phyloP scores from a whole-genome alignment of 2,797 vertebrate species.

The Lepilemur ruficaudatus region DNA sequence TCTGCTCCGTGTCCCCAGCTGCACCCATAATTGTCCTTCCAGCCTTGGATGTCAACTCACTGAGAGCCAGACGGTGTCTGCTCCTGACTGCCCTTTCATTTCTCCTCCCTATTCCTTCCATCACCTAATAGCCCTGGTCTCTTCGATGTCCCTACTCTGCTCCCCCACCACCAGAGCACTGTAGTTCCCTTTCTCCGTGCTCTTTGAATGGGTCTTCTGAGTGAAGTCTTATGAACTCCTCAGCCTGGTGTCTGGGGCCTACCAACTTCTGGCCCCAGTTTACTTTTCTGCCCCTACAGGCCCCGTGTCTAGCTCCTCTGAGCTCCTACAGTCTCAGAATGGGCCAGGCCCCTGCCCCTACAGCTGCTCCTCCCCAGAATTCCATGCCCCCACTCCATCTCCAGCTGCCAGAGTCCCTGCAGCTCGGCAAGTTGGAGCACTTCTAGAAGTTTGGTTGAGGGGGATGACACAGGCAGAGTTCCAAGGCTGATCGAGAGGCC shows the following conservation, averaged over 20 bases:
- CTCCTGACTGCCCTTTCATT: not conserved
- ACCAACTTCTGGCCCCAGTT: not conserved
- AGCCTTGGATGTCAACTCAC: not conserved
- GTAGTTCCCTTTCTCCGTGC: not conserved
- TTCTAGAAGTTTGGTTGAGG: not conserved
- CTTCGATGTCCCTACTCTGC: not conserved
- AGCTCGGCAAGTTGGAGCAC: not conserved
- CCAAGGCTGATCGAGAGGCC: not conserved
- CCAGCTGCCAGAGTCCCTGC: not conserved
- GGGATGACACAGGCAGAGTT: not conserved
- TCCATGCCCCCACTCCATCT: not conserved
- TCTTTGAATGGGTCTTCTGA: not conserved
- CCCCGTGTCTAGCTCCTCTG: not conserved
- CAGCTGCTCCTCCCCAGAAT: too few species aligned
- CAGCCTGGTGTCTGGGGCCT: not conserved
- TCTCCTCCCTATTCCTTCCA: not conserved
- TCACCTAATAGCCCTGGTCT: not conserved
- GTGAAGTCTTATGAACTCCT: not conserved
- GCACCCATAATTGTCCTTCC: not conserved
- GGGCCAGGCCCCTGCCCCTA: not conserved
- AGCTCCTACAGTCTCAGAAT: rapidly evolving
- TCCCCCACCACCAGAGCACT: not conserved
- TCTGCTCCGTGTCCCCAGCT: not conserved
- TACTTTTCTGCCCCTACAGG: not conserved
- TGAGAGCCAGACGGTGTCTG: not conserved